Evolutionary conservation across 2,113 vertebrate genomes (phyloP), one percentile per base, ranked within the genome.

Genomic region (Dendropsophus ebraccatus): DNA sequence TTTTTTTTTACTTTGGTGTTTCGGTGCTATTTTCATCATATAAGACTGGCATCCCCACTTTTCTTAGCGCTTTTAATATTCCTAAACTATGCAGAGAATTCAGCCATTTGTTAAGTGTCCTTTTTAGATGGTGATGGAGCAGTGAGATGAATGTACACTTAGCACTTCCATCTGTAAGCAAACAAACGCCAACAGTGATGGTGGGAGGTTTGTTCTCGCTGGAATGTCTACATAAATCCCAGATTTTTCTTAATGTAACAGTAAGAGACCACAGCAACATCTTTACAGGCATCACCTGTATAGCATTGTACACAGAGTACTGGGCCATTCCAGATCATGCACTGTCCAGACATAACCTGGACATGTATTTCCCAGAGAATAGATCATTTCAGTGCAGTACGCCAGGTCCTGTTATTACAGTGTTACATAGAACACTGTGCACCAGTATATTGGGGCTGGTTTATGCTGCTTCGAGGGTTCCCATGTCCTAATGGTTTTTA

Each of bases 31-130:
- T 32, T 76, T 21, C 0, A 21, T 77, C 2, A 11, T 30, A 13
- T 23, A 25, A 35, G 83, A 25, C 9, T 52, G 30, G 30, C 11
- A 5, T 30, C 13, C 32, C 16, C 35, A 21, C 28, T 32, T 49
- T n/a, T 45, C 37, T 17, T 25, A n/a, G n/a, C n/a, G n/a, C n/a
- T n/a, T n/a, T n/a, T n/a, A n/a, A n/a, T n/a, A 30, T 28, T 30
- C 11, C 28, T 47, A 67, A 6, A 14, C 56, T 77, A 50, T 50
- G 72, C 72, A 62, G 56, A 77, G 21, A 77, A 77, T 13, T 58
- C n/a, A 30, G 23, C 23, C 35, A 17, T 78, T 7, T 12, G 60
- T 30, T n/a, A 85, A 85, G 60, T 78, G 73, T 67, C 72, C 54
- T 76, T 76, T 45, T 49, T 2, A 23, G 11, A 13, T 32, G 19